Evolutionary conservation across 2,797 vertebrate genomes (phyloP).

Genomic region (Delichon dasypus): DNA sequence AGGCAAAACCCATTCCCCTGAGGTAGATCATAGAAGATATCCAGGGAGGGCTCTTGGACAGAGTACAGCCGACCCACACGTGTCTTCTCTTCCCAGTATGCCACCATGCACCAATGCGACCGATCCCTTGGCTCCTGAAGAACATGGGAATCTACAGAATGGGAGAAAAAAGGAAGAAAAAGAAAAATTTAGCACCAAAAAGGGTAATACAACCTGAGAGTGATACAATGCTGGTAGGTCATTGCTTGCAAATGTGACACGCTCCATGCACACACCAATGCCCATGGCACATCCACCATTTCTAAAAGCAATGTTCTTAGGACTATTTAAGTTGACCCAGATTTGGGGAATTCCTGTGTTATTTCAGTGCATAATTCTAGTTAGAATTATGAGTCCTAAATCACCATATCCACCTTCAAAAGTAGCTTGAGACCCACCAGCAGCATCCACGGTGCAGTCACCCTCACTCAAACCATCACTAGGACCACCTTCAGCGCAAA

Average conservation of each 20-base stretch:
- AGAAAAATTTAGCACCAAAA: not conserved
- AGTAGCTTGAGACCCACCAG: not conserved
- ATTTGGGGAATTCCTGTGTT: not conserved
- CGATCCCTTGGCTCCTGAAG: slow-evolving; percentile 90
- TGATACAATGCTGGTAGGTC: not conserved
- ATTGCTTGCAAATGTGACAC: not conserved
- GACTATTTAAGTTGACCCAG: not conserved
- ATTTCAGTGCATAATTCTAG: not conserved
- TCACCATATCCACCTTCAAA: not conserved
- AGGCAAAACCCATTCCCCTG: slow-evolving; percentile 99
- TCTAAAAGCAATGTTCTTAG: not conserved
- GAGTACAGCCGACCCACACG: slow-evolving; percentile 96
- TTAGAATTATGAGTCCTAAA: not conserved
- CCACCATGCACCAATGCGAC: slow-evolving; percentile 97
- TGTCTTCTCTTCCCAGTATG: slow-evolving; percentile 98
- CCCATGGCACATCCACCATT: fast-evolving
- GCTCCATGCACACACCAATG: fast-evolving
- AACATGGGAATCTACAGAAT: not conserved
- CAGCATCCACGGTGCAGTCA: fast-evolving
- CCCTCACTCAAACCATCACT: not conserved
- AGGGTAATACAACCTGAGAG: not conserved
- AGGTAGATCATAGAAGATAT: slow-evolving; percentile 99
- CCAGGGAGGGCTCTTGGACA: slow-evolving; percentile 96
- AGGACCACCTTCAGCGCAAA: not conserved
- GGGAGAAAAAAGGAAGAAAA: not conserved